Conservation (phyloP, 2,888 invertebrate genomes). For the Pollenia angustigena region DNA sequence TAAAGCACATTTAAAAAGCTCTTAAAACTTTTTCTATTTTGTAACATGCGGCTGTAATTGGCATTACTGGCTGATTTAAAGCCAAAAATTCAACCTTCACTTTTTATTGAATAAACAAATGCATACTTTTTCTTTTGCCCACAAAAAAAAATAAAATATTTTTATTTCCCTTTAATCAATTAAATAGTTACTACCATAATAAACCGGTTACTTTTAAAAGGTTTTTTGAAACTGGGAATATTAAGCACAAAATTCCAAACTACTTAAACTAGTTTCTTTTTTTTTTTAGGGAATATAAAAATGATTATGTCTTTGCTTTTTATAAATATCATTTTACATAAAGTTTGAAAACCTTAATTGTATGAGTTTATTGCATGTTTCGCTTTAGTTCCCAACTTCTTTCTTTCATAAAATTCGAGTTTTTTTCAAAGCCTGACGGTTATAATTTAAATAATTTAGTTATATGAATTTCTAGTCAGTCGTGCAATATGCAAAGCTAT, state of each 20-base stretch:
- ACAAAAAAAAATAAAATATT: no score
- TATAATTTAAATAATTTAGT: conserved; percentile 5
- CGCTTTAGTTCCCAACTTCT: no score
- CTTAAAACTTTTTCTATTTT: no score
- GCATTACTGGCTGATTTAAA: no score
- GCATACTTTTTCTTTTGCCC: no score
- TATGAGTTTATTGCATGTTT: neutral
- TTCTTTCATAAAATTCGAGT: neutral
- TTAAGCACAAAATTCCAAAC: neutral
- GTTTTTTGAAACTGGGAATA: conserved; percentile 2
- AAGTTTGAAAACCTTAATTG: neutral
- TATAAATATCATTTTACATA: neutral
- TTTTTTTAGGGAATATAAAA: neutral
- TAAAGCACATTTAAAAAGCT: no score
- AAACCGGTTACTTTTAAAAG: neutral
- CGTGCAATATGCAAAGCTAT: neutral
- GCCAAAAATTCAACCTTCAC: no score
- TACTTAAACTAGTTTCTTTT: neutral
- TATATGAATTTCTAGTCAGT: neutral
- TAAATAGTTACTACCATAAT: neutral
- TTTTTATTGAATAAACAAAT: no score
- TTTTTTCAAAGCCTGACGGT: neutral
- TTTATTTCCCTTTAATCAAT: neutral
- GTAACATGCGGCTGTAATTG: no score
- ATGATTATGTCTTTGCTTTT: neutral